Percentiles rank a stretch among this genome's conserved stretches.
Conservation (phyloP, 2,888 invertebrate species). For the Poecilus cupreus region DNA sequence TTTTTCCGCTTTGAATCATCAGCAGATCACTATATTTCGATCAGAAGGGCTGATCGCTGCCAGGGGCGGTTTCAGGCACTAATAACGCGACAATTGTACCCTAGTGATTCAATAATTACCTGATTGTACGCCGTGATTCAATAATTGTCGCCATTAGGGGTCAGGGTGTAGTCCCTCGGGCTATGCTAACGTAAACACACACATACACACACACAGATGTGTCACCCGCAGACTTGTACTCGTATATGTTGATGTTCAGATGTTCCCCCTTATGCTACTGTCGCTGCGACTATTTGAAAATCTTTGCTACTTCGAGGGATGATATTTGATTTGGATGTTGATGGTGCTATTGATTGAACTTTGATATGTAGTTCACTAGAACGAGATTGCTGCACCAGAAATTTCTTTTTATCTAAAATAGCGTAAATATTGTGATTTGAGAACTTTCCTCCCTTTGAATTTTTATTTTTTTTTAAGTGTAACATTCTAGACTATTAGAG, state of each 20-base stretch:
- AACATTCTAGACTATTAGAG: no score
- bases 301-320: not conserved
- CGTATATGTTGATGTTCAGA: not conserved
- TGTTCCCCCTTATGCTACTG: not conserved
- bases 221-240: slow-evolving; percentile 10
- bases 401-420: not conserved
- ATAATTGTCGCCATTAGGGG: slow-evolving; percentile 67
- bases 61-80: slow-evolving; percentile 65
- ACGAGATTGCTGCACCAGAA: not conserved
- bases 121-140: slow-evolving; percentile 70
- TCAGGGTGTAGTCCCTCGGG: not conserved
- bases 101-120: slow-evolving; percentile 70
- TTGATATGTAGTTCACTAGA: slow-evolving; percentile 41
- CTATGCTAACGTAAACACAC: not conserved
- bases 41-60: slow-evolving; percentile 36
- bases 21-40: slow-evolving; percentile 5
- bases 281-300: not conserved
- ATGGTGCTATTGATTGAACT: slow-evolving; percentile 17
- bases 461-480: no score
- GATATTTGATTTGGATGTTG: slow-evolving; percentile 27
- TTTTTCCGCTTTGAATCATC: slow-evolving; percentile 16
- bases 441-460: no score
- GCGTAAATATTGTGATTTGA: no score
- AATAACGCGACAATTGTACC: slow-evolving; percentile 69
- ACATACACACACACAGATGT: not conserved